These are phyloP conservation scores for Psittacula derbiana DNA, from an alignment of 2,797 vertebrate genomes.

Conservation along the genomic window DNA sequence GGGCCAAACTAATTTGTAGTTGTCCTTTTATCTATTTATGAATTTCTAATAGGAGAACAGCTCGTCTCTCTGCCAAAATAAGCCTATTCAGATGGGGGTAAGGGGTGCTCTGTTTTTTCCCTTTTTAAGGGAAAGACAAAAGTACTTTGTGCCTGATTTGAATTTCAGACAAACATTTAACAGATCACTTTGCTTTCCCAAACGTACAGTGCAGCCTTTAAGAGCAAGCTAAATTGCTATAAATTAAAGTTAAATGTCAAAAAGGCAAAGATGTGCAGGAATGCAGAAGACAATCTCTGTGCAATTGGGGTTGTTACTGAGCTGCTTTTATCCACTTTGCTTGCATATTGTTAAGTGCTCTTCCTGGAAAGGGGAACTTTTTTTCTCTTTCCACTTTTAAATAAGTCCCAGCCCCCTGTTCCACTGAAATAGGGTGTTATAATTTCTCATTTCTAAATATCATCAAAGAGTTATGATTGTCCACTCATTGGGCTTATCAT, in stretches of 20 bases:
- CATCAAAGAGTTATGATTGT: not conserved
- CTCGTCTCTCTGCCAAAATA: not conserved
- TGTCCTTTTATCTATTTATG: not conserved
- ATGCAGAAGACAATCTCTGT: constrained; percentile 52
- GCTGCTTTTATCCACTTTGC: constrained; percentile 68
- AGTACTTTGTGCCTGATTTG: constrained; percentile 46
- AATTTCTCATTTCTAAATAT: constrained; percentile 21
- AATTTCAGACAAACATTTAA: constrained; percentile 62
- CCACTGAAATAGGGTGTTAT: not conserved
- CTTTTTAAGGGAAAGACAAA: constrained; percentile 21
- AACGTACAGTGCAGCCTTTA: not conserved
- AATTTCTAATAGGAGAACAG: not conserved
- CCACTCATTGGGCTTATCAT: not conserved
- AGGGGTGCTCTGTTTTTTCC: not conserved
- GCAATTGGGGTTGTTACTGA: constrained; percentile 41
- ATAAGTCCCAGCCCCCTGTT: not conserved
- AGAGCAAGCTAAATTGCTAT: constrained; percentile 69
- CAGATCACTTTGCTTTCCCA: constrained; percentile 55
- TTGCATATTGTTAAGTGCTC: constrained; percentile 54
- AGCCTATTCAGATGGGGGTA: not conserved
- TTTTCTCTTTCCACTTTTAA: constrained; percentile 18
- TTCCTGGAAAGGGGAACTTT: constrained; percentile 55
- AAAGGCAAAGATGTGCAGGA: constrained; percentile 64
- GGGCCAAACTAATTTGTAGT: not conserved
- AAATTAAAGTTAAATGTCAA: constrained; percentile 76